Evolutionary conservation across 1,140 invertebrate species (phyloP), one percentile per base, ranked within the genome.

Genomic region (Capitella teleta): DNA sequence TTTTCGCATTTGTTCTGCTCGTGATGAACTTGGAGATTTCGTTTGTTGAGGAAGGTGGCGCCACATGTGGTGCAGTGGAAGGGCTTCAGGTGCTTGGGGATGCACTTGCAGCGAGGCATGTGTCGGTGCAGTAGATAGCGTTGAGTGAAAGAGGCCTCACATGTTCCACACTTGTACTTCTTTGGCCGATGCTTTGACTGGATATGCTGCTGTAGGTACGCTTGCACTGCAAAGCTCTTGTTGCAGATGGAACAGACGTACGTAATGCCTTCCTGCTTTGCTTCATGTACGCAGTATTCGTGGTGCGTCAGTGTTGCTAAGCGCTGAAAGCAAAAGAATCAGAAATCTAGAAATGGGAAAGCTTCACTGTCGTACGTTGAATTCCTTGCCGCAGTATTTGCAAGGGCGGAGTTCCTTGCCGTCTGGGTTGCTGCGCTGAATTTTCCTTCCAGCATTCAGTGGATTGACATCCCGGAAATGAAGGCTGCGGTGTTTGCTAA

Each of bases 181-280:
- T 25, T 28, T 3, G 45, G 45, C 5, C 18, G 28, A 25, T 47
- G 45, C 18, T 24, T 47, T 14, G 30, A 16, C 14, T 32, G 18
- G 25, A 47, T 30, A 24, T 47, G 45, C 18, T 34, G 19, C 19
- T 32, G 26, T 2, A 47, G 28, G 32, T 47, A 47, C 5, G 30
- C n/a, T 19, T 47, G 30, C n/a, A 34, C 25, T 16, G 45, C n/a
- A 18, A 32, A 47, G 5, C 19, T 16, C 36, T 47, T 47, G 18
- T 47, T 18, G 16, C 45, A 47, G 10, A 47, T 19, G 5, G 45
- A 32, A 25, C 45, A 47, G 14, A 32, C 36, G 30, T 47, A 47
- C 8, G 45, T 19, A 16, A 47, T 19, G 4, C 28, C 45, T 24
- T 32, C 26, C 19, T 34, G 19, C 28, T 34, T 47, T 18, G 18